Base-by-base conservation (phyloP, 2,888 invertebrate species). In the Deilephila porcellus region DNA sequence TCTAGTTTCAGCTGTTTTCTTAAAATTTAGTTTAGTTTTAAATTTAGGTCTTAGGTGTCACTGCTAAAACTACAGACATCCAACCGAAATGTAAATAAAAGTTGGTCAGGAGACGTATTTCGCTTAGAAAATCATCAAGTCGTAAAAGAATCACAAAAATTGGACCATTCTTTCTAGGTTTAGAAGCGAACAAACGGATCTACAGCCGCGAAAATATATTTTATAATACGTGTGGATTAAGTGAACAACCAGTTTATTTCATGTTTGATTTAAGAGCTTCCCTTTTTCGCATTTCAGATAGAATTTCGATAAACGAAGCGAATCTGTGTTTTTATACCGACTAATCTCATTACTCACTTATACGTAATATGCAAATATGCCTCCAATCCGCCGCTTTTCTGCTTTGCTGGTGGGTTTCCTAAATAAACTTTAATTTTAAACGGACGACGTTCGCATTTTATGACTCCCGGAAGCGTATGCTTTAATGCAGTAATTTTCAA, bases 381-480 rank as follows among this genome's bases (percentile, higher is more conserved):
- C n/a, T 20, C 25, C 25, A 45, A 6, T 52, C 67, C 52, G 17
- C 25, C 45, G 67, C 52, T 52, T 45, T 52, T 52, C 25, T 45
- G 45, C 45, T 25, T 25, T 17, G 25, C 17, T 67, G 25, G 17
- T 37, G 25, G 20, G 45, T 25, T 25, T 67, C 67, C 67, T 67
- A 67, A 52, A 67, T 67, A 67, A 67, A 67, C 67, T 45, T 67
- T 52, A 67, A 67, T 67, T 67, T 67, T 25, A 17, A 52, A 17
- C 17, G 17, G 64, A 64, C 7, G 67, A 25, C 14, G 67, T 52
- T 56, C 25, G 3, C 25, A 17, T 25, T 52, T 67, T 52, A 67
- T 67, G 52, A 67, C 67, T 45, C 25, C 25, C 14, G 25, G 45
- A 45, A 20, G 20, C 20, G 25, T 67, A 20, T 29, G 0, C 25